Conservation (phyloP, 2,888 invertebrate species). For the Hesperia comma region DNA sequence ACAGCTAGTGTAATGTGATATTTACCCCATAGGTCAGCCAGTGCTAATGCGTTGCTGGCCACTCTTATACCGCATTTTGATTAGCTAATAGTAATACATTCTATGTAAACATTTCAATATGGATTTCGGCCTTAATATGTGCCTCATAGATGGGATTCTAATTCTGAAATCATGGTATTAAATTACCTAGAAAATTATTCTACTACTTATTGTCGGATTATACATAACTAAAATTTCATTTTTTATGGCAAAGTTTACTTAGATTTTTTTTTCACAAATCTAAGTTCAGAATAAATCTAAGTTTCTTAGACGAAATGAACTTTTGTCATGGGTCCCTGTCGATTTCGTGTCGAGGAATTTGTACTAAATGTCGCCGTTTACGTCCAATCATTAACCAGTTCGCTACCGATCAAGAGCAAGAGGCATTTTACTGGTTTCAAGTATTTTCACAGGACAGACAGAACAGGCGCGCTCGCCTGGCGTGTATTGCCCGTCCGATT, state of each 20-base stretch:
- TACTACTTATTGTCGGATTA: no score
- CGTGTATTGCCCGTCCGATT: conserved; percentile 36
- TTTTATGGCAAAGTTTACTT: no score
- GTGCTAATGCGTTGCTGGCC: conserved; percentile 7
- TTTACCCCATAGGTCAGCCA: conserved; percentile 12
- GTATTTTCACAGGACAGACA: conserved; percentile 40
- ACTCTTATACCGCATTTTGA: conserved; percentile 14
- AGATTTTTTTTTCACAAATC: no score
- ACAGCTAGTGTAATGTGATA: conserved; percentile 15
- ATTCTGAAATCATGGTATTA: no score
- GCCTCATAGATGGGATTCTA: no score
- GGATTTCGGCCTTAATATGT: background rate
- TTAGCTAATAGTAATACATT: conserved; percentile 15
- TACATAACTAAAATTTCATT: no score
- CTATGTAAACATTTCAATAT: conserved; percentile 16
- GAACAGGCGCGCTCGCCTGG: conserved; percentile 32
- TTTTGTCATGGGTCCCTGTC: background rate
- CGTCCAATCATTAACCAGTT: conserved; percentile 42
- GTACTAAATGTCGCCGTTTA: conserved; percentile 25
- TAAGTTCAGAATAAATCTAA: background rate
- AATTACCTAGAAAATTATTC: no score
- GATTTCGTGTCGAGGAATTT: conserved; percentile 22
- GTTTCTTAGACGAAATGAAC: background rate
- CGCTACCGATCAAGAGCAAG: conserved; percentile 40
- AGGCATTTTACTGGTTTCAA: conserved; percentile 41